Conservation (phyloP, 2,797 vertebrate species). For the Antrozous pallidus region DNA sequence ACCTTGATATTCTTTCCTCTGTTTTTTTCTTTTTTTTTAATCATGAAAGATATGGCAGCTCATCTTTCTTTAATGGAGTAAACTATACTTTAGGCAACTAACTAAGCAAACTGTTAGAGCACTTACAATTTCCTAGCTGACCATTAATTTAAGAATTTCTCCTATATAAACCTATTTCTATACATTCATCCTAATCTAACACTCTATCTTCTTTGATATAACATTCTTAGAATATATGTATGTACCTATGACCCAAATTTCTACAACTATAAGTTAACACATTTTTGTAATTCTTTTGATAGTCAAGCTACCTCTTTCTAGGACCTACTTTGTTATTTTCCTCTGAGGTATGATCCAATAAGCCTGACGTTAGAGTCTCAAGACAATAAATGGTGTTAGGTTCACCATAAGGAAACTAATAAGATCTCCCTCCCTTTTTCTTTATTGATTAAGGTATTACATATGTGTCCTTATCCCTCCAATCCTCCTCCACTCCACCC, state of each 20-base stretch:
- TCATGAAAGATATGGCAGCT: not conserved
- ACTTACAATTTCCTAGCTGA: not conserved
- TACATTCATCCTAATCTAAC: not conserved
- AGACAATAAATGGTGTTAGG: not conserved
- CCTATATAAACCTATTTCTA: not conserved
- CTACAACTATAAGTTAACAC: not conserved
- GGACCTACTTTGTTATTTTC: not conserved
- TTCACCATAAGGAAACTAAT: not conserved
- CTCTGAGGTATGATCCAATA: not conserved
- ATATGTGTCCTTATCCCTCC: no score
- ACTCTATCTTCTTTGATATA: not conserved
- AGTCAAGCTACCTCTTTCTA: not conserved
- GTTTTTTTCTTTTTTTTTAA: not conserved
- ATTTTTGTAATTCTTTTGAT: not conserved
- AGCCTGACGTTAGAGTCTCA: not conserved
- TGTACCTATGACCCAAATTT: not conserved
- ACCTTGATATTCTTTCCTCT: not conserved
- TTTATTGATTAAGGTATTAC: no score
- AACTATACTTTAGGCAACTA: not conserved
- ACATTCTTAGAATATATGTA: not conserved
- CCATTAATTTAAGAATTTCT: not conserved
- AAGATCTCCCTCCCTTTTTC: no score
- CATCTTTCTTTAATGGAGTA: not conserved
- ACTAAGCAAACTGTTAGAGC: not conserved
- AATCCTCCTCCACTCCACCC: no score